Evolutionary conservation across 2,113 vertebrate genomes (phyloP), one percentile per base, ranked within the genome.

Genomic region (Gasterosteus aculeatus): DNA sequence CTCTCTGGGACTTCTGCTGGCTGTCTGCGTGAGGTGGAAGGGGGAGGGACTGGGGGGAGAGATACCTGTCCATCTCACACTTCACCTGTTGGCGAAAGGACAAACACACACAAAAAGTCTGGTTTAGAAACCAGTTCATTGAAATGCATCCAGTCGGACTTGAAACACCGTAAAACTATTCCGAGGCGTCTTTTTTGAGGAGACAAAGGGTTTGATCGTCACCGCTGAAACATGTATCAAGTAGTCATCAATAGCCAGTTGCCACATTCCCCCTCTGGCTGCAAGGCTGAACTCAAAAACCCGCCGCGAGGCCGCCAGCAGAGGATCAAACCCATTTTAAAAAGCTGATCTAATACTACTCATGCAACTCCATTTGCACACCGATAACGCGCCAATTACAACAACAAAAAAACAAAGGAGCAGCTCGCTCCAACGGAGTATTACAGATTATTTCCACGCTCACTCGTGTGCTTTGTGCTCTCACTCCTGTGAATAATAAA

Each of bases 61-160:
- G 94, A 88, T 99, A 99, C 83, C 97, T 95, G 88, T 99, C 98
- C 97, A 99, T 96, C 93, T 99, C 98, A 85, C 95, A 96, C 93
- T 96, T 97, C 0, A 95, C 96, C 98, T 99, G 82, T 41, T 7
- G 58, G 38, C 7, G 39, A 53, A 75, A 72, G 65, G 1, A 59
- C 33, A 78, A 0, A 69, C 49, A 67, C 10, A 80, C 2, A 66
- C 5, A 70, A 58, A 75, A 72, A 19, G 49, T 49, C 0, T 15
- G 2, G 15, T 47, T 84, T 16, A 79, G 68, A 68, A 42, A 58
- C 18, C 46, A 22, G 33, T 57, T 2, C 19, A 59, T 57, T 22
- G 15, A 31, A 69, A 78, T 19, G 41, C 2, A 47, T 22, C 33
- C 53, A 31, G 57, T 38, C 12, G 12, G 42, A 46, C 39, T 65